A percentile compares a stretch with the other conserved stretches of the same genome.
These are phyloP conservation scores for Epizoanthus scotinus DNA, from an alignment of 92 coral and sea anemone genomes.

Conservation along the genomic window DNA sequence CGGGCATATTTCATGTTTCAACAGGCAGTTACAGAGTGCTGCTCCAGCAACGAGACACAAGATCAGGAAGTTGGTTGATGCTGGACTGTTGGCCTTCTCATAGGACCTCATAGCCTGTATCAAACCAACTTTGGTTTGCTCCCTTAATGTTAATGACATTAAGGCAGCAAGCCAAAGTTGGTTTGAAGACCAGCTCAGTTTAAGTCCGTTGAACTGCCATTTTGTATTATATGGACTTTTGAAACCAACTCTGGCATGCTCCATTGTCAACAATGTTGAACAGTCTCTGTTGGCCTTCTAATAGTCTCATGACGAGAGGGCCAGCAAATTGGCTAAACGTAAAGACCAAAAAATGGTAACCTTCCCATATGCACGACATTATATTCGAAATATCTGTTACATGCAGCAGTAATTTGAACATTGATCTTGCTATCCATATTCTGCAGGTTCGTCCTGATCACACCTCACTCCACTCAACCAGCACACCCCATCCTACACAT, in stretches of 20 bases:
- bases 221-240: no score
- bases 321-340: neutral
- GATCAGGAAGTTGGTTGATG: constrained; percentile 74
- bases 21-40: constrained; percentile 66
- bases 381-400: no score
- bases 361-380: no score
- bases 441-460: no score
- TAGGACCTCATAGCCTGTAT: neutral
- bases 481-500: no score
- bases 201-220: neutral
- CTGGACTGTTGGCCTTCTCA: constrained; percentile 69
- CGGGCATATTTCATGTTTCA: neutral
- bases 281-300: constrained; percentile 5
- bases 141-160: neutral
- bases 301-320: constrained; percentile 1
- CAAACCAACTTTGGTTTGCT: neutral
- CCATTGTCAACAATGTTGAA: neutral
- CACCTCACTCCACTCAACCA: no score
- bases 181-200: no score
- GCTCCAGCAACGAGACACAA: constrained; percentile 62
- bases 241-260: neutral
- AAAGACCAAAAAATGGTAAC: no score
- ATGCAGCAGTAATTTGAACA: no score
- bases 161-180: no score
- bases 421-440: no score